Evolutionary conservation across 2,797 vertebrate species (phyloP).

Genomic region (Thamnophis elegans): DNA sequence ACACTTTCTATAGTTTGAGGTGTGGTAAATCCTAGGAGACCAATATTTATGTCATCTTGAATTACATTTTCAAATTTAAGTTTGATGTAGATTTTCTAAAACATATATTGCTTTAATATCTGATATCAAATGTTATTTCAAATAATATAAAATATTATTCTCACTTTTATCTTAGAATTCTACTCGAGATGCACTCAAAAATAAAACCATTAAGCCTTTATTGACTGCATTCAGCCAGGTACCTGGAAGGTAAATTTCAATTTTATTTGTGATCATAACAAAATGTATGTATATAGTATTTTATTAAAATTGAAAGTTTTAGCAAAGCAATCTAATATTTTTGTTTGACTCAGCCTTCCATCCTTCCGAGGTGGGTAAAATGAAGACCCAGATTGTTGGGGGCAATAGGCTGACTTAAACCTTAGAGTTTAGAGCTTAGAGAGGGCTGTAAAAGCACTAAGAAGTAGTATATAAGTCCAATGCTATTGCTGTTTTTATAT

Average conservation of each 20-base stretch:
- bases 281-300: background rate
- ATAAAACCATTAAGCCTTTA: slow-evolving; percentile 83
- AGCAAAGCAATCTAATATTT: slow-evolving; percentile 9
- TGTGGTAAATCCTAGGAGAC: background rate
- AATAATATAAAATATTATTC: background rate
- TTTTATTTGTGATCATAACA: background rate
- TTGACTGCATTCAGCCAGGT: slow-evolving; percentile 84
- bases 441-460: too few relatives aligned
- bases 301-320: slow-evolving; percentile 29
- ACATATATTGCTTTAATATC: background rate
- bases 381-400: too few relatives aligned
- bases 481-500: slow-evolving; percentile 26
- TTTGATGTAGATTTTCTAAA: background rate
- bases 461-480: too few relatives aligned
- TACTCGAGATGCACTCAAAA: slow-evolving; percentile 79
- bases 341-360: too few relatives aligned
- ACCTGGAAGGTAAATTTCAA: slow-evolving; percentile 83
- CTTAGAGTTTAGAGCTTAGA: too few relatives aligned
- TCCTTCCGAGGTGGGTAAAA: too few relatives aligned
- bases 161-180: slow-evolving; percentile 74
- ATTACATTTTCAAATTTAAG: background rate
- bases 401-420: too few relatives aligned
- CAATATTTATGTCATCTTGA: background rate
- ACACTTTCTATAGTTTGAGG: background rate
- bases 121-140: background rate